Percentiles rank a stretch among this genome's conserved stretches.
Conservation (phyloP, 2,113 vertebrate genomes). For the Scomber scombrus region DNA sequence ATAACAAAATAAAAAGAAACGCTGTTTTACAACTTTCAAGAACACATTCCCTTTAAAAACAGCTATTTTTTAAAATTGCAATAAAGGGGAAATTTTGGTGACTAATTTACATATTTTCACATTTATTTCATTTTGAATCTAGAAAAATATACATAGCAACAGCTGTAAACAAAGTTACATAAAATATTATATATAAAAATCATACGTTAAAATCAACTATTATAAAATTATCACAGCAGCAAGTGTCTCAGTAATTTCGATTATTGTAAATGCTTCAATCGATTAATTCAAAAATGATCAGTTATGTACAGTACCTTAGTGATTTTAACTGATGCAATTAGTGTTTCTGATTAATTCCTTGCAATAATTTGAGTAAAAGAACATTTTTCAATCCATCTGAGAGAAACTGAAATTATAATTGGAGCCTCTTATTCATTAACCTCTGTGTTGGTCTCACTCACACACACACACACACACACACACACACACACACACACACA, state of each 20-base stretch:
- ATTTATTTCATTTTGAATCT: constrained; percentile 24
- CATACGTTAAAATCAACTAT: constrained; percentile 27
- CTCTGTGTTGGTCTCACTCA: too few species aligned
- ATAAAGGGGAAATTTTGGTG: neutral
- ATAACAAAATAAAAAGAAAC: constrained; percentile 26
- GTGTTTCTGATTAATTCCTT: too few species aligned
- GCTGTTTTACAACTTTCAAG: neutral
- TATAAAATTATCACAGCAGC: constrained; percentile 43
- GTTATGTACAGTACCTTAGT: constrained; percentile 26
- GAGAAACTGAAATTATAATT: neutral
- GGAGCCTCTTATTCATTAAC: neutral
- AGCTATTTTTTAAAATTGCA: neutral
- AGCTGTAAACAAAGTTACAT: constrained; percentile 22
- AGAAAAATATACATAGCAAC: constrained; percentile 19
- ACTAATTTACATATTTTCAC: constrained; percentile 6
- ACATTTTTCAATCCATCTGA: neutral
- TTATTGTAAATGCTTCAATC: constrained; percentile 5
- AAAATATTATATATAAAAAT: constrained; percentile 30
- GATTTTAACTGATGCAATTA: constrained; percentile 18
- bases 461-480: neutral
- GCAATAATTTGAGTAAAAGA: neutral
- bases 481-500: neutral
- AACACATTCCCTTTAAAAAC: constrained; percentile 12
- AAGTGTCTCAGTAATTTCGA: constrained; percentile 25
- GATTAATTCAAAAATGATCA: constrained; percentile 24